These are phyloP conservation scores for Pissodes strobi DNA, from an alignment of 1,140 invertebrate genomes.

Conservation along the genomic window DNA sequence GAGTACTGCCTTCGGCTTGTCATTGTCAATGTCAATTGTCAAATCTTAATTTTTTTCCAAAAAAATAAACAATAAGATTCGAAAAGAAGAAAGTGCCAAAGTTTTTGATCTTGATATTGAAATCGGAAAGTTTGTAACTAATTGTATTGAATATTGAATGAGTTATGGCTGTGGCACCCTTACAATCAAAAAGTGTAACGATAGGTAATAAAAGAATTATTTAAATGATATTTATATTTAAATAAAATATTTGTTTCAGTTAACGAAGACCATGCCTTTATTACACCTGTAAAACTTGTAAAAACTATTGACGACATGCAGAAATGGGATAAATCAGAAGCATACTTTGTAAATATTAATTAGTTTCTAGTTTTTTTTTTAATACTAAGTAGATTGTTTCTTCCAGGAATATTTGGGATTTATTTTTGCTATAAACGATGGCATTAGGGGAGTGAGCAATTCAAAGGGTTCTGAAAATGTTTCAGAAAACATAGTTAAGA, in stretches of 20 bases:
- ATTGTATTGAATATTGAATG: no score
- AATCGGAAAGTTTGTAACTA: no score
- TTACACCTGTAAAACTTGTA: conserved; percentile 70
- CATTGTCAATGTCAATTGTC: no score
- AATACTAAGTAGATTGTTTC: background rate
- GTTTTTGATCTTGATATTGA: no score
- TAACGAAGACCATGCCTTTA: conserved; percentile 64
- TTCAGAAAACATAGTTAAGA: conserved; percentile 65
- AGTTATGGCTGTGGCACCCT: background rate
- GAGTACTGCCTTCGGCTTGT: no score
- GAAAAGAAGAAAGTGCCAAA: no score
- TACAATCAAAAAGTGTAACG: conserved; percentile 13
- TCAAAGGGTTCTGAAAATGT: conserved; percentile 63
- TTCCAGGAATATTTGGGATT: conserved; percentile 84
- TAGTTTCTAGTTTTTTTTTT: background rate
- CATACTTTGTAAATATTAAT: conserved; percentile 68
- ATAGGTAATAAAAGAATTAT: background rate
- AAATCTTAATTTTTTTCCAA: no score
- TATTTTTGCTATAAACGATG: conserved; percentile 82
- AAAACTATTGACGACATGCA: conserved; percentile 73
- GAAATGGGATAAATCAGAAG: conserved; percentile 82
- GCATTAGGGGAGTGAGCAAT: conserved; percentile 77
- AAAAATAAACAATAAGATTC: no score
- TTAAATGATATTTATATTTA: no score
- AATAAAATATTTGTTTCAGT: conserved; percentile 11